Evolutionary conservation across 2,888 invertebrate species (phyloP).

Genomic region (Orthonychiurus folsomi): DNA sequence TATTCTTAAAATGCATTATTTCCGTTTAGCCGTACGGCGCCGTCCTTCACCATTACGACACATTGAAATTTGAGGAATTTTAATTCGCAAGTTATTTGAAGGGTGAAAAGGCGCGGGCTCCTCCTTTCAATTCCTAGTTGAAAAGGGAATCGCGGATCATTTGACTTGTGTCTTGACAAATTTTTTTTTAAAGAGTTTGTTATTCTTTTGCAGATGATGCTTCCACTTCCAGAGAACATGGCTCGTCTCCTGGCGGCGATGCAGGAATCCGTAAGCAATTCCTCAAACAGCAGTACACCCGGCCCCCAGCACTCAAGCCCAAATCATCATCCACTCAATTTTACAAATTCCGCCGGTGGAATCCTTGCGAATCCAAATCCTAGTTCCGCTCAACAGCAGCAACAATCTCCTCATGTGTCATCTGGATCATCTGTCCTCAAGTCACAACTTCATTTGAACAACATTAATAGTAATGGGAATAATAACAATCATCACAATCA

Average conservation of each 20-base stretch:
- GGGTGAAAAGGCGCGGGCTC: no score
- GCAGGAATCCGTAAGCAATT: constrained; percentile 39
- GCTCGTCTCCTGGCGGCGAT: constrained; percentile 38
- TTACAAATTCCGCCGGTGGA: constrained; percentile 9
- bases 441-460: constrained; percentile 14
- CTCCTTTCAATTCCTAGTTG: no score
- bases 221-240: constrained; percentile 35
- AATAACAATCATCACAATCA: constrained; percentile 19
- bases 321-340: constrained; percentile 21
- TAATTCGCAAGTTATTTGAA: no score
- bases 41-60: no score
- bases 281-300: constrained; percentile 4
- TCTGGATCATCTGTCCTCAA: constrained; percentile 27
- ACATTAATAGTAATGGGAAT: constrained; percentile 13
- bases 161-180: no score
- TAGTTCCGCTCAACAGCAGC: constrained; percentile 31
- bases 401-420: constrained; percentile 37
- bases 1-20: no score
- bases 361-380: constrained; percentile 27
- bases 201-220: constrained; percentile 32
- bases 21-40: no score
- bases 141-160: no score
- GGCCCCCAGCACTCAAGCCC: constrained; percentile 3
- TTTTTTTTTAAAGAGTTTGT: no score
- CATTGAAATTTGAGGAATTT: no score